Evolutionary conservation across 2,888 invertebrate genomes (phyloP).

Genomic region (Drosophila yooni): DNA sequence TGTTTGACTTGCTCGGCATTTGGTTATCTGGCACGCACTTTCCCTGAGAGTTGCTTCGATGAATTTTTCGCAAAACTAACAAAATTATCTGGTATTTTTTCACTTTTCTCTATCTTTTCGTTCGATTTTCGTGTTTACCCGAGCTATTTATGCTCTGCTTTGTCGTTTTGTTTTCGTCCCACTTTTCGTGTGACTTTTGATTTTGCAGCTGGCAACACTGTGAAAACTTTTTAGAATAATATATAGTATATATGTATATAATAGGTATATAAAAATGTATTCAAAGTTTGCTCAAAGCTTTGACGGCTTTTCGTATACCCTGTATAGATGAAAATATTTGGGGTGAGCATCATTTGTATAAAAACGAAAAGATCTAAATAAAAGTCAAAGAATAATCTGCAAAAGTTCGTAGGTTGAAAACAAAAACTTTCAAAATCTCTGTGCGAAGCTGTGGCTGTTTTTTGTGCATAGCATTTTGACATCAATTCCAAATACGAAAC

Average conservation of each 20-base stretch:
- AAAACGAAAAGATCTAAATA: background rate
- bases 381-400: background rate
- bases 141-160: slow-evolving; percentile 27
- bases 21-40: slow-evolving; percentile 35
- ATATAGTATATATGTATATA: background rate
- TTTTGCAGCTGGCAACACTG: slow-evolving; percentile 54
- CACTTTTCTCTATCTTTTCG: slow-evolving; percentile 10
- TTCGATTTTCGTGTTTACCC: slow-evolving; percentile 32
- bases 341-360: background rate
- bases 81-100: background rate
- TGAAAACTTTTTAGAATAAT: slow-evolving; percentile 44
- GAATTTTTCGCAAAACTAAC: slow-evolving; percentile 12
- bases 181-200: slow-evolving; percentile 40
- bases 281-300: slow-evolving; percentile 41
- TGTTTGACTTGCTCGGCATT: slow-evolving; percentile 7
- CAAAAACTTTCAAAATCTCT: background rate
- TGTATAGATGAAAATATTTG: background rate
- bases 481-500: slow-evolving; percentile 37
- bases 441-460: slow-evolving; percentile 7
- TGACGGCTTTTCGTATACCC: slow-evolving; percentile 37
- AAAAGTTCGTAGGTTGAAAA: background rate
- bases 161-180: slow-evolving; percentile 62
- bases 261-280: slow-evolving; percentile 2
- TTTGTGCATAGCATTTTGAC: slow-evolving; percentile 29
- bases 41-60: slow-evolving; percentile 6